A percentile compares a stretch with the other conserved stretches of the same genome.
Evolutionary conservation across 2,113 vertebrate genomes (phyloP).

Genomic region (Pongo abelii): DNA sequence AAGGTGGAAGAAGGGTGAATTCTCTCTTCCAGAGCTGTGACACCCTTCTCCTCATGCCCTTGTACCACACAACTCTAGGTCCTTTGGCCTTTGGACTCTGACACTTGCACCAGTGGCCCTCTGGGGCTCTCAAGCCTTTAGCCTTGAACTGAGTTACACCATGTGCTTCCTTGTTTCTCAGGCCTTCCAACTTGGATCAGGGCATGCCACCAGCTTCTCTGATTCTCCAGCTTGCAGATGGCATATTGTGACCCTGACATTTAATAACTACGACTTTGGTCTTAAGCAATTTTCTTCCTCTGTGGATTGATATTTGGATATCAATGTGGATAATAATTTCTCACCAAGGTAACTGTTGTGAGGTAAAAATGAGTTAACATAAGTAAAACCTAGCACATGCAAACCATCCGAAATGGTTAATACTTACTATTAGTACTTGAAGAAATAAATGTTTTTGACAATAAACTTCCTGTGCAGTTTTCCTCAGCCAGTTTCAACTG

Average conservation of each 20-base stretch:
- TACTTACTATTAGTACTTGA: neutral
- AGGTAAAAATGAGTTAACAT: neutral
- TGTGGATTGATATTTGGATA: neutral
- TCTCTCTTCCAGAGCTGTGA: neutral
- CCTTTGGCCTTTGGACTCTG: neutral
- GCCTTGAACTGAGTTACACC: neutral
- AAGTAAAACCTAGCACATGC: neutral
- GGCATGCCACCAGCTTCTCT: neutral
- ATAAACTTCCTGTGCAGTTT: neutral
- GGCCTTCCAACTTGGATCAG: neutral
- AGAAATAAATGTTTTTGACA: neutral
- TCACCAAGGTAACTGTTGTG: neutral
- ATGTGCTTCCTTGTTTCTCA: neutral
- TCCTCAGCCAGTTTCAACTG: neutral
- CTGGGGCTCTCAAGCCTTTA: neutral
- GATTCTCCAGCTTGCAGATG: neutral
- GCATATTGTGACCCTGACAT: neutral
- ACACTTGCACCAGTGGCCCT: neutral
- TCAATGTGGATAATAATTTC: neutral
- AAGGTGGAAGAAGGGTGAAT: neutral
- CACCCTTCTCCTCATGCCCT: neutral
- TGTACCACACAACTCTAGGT: neutral
- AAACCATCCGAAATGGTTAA: neutral
- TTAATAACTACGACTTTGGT: neutral
- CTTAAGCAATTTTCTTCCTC: neutral